Conservation (phyloP, 1,140 invertebrate species). For the Grapholita molesta region DNA sequence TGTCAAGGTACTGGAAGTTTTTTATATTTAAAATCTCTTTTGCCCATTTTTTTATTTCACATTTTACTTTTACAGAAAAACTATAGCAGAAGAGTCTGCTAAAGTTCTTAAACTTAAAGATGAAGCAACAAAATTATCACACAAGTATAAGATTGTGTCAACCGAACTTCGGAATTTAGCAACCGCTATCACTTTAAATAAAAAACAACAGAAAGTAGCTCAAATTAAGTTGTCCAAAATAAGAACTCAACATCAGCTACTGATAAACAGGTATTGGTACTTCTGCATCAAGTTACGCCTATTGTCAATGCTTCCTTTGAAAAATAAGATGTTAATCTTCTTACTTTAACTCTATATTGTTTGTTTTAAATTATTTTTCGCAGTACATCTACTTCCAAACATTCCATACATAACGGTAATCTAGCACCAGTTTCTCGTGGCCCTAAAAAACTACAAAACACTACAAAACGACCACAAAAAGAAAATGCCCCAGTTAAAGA, state of each 20-base stretch:
- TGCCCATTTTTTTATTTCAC: slow-evolving; percentile 7
- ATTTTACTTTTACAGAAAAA: slow-evolving; percentile 55
- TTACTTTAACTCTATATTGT: slow-evolving; percentile 21
- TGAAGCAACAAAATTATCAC: slow-evolving; percentile 56
- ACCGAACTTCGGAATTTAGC: slow-evolving; percentile 63
- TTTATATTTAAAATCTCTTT: slow-evolving; percentile 21
- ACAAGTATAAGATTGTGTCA: slow-evolving; percentile 66
- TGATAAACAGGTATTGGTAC: slow-evolving; percentile 59
- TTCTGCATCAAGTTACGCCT: slow-evolving; percentile 17
- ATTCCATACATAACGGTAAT: slow-evolving; percentile 46
- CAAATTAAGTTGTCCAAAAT: slow-evolving; percentile 57
- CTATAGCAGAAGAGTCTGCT: slow-evolving; percentile 66
- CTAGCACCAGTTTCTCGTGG: slow-evolving; percentile 22
- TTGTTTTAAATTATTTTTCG: slow-evolving; percentile 30
- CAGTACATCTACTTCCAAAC: slow-evolving; percentile 47
- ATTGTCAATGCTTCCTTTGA: slow-evolving; percentile 2
- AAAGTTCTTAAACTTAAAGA: slow-evolving; percentile 66
- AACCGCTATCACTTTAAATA: slow-evolving; percentile 64
- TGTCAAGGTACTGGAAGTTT: slow-evolving; percentile 51
- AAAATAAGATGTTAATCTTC: background rate
- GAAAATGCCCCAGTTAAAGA: slow-evolving; percentile 54
- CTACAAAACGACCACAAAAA: slow-evolving; percentile 45
- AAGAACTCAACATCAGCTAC: slow-evolving; percentile 58
- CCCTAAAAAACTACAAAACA: slow-evolving; percentile 19
- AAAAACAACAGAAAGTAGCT: slow-evolving; percentile 54